Evolutionary conservation across 2,888 invertebrate species (phyloP).

Genomic region (Linnaemya tessellans): DNA sequence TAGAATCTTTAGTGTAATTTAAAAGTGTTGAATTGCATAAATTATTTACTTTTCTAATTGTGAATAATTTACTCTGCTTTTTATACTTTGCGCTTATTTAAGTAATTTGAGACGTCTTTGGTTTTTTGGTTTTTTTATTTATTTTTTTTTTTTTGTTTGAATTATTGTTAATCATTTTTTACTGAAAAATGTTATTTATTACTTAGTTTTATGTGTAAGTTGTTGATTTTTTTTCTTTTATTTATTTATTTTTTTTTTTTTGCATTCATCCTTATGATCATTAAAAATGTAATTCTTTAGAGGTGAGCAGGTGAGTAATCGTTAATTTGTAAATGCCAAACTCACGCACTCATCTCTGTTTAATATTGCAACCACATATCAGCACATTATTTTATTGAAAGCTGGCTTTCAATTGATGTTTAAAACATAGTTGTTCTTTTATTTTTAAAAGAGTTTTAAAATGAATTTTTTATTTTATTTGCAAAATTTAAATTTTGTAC

Average conservation of each 20-base stretch:
- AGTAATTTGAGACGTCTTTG: constrained; percentile 37
- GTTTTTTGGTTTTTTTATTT: too few species aligned
- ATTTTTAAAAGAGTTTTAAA: constrained; percentile 48
- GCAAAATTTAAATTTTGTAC: constrained; percentile 34
- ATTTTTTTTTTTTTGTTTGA: too few species aligned
- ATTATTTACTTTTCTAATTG: constrained; percentile 46
- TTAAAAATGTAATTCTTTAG: constrained; percentile 37
- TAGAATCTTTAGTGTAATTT: constrained; percentile 21
- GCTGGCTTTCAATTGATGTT: constrained; percentile 61
- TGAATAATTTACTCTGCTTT: constrained; percentile 38
- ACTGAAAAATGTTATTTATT: constrained; percentile 6
- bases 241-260: constrained; percentile 13
- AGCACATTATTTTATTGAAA: constrained; percentile 65
- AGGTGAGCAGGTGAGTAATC: constrained; percentile 24
- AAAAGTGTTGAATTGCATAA: constrained; percentile 24
- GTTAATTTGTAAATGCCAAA: neutral
- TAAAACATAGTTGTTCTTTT: constrained; percentile 25
- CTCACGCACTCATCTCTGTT: constrained; percentile 42
- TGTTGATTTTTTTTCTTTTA: constrained; percentile 13
- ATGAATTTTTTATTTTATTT: constrained; percentile 58
- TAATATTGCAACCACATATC: constrained; percentile 66
- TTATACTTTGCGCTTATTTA: neutral
- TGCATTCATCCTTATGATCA: constrained; percentile 41
- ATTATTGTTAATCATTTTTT: constrained; percentile 24
- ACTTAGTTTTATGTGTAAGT: constrained; percentile 43